Evolutionary conservation across 2,888 invertebrate genomes (phyloP).

Genomic region (Chloroclystis v-ata): DNA sequence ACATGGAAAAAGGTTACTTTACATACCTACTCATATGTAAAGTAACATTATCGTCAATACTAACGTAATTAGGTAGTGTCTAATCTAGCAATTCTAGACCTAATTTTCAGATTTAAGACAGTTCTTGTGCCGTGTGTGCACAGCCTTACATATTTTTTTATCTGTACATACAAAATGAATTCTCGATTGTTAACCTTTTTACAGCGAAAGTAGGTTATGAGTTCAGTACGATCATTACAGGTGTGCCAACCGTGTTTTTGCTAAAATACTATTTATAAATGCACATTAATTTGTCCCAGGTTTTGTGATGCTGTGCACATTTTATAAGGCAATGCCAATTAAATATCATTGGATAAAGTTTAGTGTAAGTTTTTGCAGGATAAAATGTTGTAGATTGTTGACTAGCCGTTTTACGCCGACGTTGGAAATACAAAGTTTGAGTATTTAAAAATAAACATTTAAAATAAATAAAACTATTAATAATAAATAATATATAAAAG

Average conservation of each 20-base stretch:
- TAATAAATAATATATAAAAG: too few species aligned
- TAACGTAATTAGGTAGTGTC: not conserved
- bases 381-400: not conserved
- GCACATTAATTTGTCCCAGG: constrained; percentile 15
- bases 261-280: constrained; percentile 27
- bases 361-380: not conserved
- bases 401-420: too few species aligned
- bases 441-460: too few species aligned
- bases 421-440: too few species aligned
- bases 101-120: too few species aligned
- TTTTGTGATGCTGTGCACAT: constrained; percentile 15
- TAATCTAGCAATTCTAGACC: not conserved
- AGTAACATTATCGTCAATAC: too few species aligned
- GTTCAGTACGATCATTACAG: constrained; percentile 43
- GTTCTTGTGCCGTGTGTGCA: too few species aligned
- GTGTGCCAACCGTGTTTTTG: constrained; percentile 37
- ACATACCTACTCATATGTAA: too few species aligned
- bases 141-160: constrained; percentile 32
- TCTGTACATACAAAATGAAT: constrained; percentile 26
- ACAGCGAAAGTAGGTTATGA: constrained; percentile 45
- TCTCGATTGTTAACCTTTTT: constrained; percentile 44
- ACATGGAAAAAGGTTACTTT: too few species aligned
- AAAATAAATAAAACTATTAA: too few species aligned
- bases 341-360: constrained; percentile 4
- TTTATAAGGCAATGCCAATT: constrained; percentile 16